Conservation (phyloP, 2,888 invertebrate genomes). For the Drosophila histrio region DNA sequence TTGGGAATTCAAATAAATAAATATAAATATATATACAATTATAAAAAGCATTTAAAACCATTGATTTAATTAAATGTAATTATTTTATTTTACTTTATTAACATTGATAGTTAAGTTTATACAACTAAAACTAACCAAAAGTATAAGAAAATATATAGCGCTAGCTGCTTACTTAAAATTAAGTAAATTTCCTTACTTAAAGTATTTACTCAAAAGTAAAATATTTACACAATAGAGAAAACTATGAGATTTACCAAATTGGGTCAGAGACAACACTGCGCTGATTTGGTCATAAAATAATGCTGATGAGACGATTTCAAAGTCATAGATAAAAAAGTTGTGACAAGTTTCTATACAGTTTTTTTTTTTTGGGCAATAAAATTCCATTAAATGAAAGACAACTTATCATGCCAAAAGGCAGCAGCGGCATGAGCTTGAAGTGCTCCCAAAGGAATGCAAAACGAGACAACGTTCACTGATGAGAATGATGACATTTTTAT, state of each 20-base stretch:
- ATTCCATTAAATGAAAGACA: slow-evolving; percentile 55
- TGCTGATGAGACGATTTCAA: slow-evolving; percentile 40
- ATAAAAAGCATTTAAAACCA: not conserved
- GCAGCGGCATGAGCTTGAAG: slow-evolving; percentile 24
- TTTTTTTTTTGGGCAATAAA: slow-evolving; percentile 33
- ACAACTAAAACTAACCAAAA: no score
- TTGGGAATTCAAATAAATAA: no score
- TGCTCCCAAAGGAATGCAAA: slow-evolving; percentile 63
- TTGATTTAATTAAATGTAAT: not conserved
- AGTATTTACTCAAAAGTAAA: not conserved
- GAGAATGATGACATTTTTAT: slow-evolving; percentile 72
- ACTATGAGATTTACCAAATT: slow-evolving; percentile 11
- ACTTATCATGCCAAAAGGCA: slow-evolving; percentile 35
- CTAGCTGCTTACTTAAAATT: no score
- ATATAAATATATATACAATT: no score
- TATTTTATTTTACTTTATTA: not conserved
- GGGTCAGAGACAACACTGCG: not conserved
- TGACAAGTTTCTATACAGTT: slow-evolving; percentile 32
- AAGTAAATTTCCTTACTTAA: not conserved
- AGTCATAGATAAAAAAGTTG: slow-evolving; percentile 32
- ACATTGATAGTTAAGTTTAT: no score
- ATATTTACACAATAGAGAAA: no score
- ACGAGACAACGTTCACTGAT: slow-evolving; percentile 58
- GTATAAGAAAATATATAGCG: no score
- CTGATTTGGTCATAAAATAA: slow-evolving; percentile 42